Evolutionary conservation across 2,113 vertebrate genomes (phyloP).

Genomic region (Cacatua alba): DNA sequence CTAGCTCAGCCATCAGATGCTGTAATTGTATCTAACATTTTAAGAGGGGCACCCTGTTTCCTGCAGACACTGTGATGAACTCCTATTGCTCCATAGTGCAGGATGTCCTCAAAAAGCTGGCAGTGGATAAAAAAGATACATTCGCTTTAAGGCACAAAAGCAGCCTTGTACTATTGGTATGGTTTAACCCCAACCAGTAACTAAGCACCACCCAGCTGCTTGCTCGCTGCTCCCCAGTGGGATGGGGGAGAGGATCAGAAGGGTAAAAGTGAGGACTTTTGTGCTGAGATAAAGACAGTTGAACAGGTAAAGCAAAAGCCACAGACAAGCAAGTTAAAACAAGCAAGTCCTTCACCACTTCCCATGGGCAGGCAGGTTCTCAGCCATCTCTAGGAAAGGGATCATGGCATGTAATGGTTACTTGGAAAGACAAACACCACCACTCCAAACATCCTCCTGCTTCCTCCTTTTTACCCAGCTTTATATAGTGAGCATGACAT

Average conservation of each 20-base stretch:
- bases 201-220: background rate
- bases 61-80: accelerated
- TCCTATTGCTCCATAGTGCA: background rate
- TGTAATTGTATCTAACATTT: background rate
- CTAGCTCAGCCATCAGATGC: background rate
- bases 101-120: background rate
- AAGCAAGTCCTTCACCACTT: background rate
- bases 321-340: background rate
- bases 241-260: background rate
- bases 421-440: background rate
- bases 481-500: too few species aligned
- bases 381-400: background rate
- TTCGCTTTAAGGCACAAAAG: background rate
- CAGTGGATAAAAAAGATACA: background rate
- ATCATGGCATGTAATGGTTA: background rate
- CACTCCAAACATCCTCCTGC: accelerated
- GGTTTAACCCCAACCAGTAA: background rate
- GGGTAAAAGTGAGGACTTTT: background rate
- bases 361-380: background rate
- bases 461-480: background rate
- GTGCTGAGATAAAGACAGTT: background rate
- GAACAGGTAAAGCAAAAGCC: background rate
- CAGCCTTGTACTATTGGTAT: background rate
- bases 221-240: background rate
- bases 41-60: background rate